Evolutionary conservation across 1,140 invertebrate genomes (phyloP), one percentile per base, ranked within the genome.

Genomic region (Diorhabda carinulata): DNA sequence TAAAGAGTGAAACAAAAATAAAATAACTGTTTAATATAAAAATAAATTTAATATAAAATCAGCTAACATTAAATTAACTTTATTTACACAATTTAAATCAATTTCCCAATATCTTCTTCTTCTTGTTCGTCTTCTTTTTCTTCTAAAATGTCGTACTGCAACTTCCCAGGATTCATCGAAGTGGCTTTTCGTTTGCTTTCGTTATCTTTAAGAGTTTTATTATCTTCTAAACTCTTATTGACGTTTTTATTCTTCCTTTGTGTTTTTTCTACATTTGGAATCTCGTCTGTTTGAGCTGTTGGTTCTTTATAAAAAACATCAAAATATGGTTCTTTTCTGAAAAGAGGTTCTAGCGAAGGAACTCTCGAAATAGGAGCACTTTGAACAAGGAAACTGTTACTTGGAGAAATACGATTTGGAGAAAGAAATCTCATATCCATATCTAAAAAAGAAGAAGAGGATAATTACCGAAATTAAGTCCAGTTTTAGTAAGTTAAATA

Each of bases 61-160:
- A 25, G 25, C 25, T 25, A 25, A 25, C 25, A 25, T 25, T 25
- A 25, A 25, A 25, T 25, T 25, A 25, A 25, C 25, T 25, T 25
- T 25, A 25, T 25, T 25, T 25, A 25, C 25, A 25, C 25, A 25
- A 25, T 25, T 25, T 25, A 25, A 25, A 25, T 25, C 25, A 25
- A 25, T 25, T 25, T 25, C 25, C 25, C 25, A 25, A 25, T 25
- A n/a, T n/a, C 61, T 41, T 40, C 58, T 10, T 62, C 10, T 5
- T 40, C 45, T 43, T 64, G 10, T 64, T 64, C 63, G 3, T 64
- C 63, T 64, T 64, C 63, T 64, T 56, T 56, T 64, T 64, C 63
- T 64, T 64, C 63, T n/a, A 44, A 47, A 40, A 64, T 64, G 40
- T 64, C 63, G 56, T 9, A 57, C 5, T 64, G 52, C 10, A 47